Evolutionary conservation across 64 coral and sea anemone genomes (phyloP).

Genomic region (Hydrozoanthus tunicans): DNA sequence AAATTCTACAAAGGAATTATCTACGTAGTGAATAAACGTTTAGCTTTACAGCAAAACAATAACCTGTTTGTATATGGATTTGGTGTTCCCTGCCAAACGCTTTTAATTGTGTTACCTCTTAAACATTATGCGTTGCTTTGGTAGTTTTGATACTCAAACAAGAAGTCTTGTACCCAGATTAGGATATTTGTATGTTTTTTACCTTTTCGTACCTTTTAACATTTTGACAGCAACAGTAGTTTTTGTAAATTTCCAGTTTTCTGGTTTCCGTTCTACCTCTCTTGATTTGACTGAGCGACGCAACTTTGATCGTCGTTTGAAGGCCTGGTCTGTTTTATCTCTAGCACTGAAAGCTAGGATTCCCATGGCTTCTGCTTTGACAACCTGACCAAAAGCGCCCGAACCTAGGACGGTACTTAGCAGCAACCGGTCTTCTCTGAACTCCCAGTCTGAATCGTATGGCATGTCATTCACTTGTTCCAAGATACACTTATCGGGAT

Average conservation of each 20-base stretch:
- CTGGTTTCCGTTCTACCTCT: slow-evolving; percentile 47
- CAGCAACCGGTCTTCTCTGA: slow-evolving; percentile 54
- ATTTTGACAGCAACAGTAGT: slow-evolving; percentile 85
- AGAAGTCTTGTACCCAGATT: no score
- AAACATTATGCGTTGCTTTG: no score
- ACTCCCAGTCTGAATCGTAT: slow-evolving; percentile 81
- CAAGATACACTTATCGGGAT: slow-evolving; percentile 49
- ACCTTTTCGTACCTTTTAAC: slow-evolving; percentile 49
- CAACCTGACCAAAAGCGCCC: slow-evolving; percentile 77
- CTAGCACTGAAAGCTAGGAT: slow-evolving; percentile 71
- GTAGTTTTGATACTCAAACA: no score
- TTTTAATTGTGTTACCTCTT: no score
- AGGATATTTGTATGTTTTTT: no score
- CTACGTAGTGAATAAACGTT: no score
- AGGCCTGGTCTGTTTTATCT: slow-evolving; percentile 69
- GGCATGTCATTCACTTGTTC: slow-evolving; percentile 70
- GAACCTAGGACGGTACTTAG: slow-evolving; percentile 60
- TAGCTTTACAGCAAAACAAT: no score
- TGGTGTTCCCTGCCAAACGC: no score
- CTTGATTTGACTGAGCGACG: slow-evolving; percentile 68
- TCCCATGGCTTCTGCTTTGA: slow-evolving; percentile 74
- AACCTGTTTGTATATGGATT: no score
- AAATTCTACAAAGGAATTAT: no score
- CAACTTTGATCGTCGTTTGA: slow-evolving; percentile 61
- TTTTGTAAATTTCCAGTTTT: slow-evolving; percentile 56